Evolutionary conservation across 2,113 vertebrate species (phyloP).

Genomic region (Heliornis fulica): DNA sequence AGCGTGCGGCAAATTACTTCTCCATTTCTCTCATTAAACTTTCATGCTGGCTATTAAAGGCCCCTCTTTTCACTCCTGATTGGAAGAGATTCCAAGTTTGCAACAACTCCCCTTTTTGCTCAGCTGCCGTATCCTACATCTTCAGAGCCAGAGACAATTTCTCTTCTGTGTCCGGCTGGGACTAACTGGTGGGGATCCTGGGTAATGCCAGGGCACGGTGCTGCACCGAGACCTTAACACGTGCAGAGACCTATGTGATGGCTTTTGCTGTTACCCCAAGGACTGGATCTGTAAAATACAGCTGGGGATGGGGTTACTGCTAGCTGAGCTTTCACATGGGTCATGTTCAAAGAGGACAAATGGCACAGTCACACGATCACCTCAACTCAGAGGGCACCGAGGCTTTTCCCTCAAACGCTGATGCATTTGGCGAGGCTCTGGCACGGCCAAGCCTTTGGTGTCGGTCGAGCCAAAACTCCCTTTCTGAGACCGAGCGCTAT

Average conservation of each 20-base stretch:
- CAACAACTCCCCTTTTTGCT: neutral
- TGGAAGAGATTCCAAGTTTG: neutral
- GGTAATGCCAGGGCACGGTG: neutral
- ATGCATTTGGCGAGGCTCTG: accelerated
- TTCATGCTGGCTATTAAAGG: neutral
- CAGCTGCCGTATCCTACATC: neutral
- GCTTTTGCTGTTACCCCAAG: conserved; percentile 8
- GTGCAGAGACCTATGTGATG: neutral
- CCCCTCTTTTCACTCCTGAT: neutral
- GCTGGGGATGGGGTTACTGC: neutral
- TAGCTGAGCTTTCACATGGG: neutral
- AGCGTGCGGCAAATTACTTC: neutral
- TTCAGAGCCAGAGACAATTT: neutral
- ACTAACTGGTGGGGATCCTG: neutral
- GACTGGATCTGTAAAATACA: neutral
- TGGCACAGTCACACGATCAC: neutral
- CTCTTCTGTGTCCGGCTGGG: neutral
- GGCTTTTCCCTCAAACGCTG: accelerated
- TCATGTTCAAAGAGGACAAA: neutral
- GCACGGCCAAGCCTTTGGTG: accelerated
- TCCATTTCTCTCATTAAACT: conserved; percentile 39
- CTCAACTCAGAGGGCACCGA: neutral
- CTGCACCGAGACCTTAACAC: neutral
- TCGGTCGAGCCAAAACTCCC: neutral
- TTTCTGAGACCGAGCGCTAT: neutral